Base-by-base conservation (phyloP, 1,140 invertebrate genomes). In the Pantala flavescens region DNA sequence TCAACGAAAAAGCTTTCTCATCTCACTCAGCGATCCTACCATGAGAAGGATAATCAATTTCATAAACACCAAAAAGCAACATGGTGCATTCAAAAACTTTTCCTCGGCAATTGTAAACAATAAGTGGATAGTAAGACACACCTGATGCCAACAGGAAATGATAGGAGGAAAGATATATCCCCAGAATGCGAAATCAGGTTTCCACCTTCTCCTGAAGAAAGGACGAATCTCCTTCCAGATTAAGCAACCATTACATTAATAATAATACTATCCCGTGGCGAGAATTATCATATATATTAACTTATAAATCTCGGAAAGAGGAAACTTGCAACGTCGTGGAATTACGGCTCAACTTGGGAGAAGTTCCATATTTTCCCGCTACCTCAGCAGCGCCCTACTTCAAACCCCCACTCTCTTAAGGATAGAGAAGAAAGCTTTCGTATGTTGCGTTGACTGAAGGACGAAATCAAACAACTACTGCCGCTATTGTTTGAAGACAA, bases 211-310 rank as follows among this genome's bases (percentile, higher is more conserved):
- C 49, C 28, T 9, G 28, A 5, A 9, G 28, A 2, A 36, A 36
- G 28, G 9, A 36, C 28, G 9, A 36, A 36, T 12, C n/a, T 63
- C 49, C 49, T 21, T 63, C 49, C n/a, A 3, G 49, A 63, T 63
- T 63, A 63, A 63, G 12, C 49, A 63, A 63, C 5, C 12, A 63
- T 7, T 63, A 63, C 49, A 63, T 63, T 63, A 63, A 63, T 63
- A 63, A 63, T 63, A 63, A 63, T 63, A 63, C 3, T 63, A 63
- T 63, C 49, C 49, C 49, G 12, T 12, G 49, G 49, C 49, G 49
- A 63, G 49, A 63, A 63, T 63, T 63, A 63, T 63, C 49, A 63
- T 63, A 63, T 63, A 63, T 63, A 63, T 63, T 63, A 63, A 63
- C 49, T 63, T 63, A 63, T 63, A 63, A 63, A 63, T 63, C 49